Percentiles rank a stretch among this genome's conserved stretches.
Evolutionary conservation across 2,113 vertebrate genomes (phyloP).

Genomic region (Leiothrix lutea): DNA sequence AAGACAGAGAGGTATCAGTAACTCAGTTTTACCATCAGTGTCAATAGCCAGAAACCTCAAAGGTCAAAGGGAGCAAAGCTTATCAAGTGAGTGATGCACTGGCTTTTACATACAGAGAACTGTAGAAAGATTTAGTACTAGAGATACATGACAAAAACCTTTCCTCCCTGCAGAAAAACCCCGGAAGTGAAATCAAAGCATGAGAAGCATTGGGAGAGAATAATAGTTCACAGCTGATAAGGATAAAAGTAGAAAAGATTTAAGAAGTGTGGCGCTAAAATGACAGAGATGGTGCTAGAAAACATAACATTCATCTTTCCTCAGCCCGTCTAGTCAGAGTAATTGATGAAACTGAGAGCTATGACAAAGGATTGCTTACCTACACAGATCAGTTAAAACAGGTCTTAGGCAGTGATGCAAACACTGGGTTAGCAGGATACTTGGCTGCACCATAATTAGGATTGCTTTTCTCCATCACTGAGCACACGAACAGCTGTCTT

Average conservation of each 20-base stretch:
- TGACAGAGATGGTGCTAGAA: neutral
- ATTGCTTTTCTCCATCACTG: neutral
- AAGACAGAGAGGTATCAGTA: neutral
- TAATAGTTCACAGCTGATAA: neutral
- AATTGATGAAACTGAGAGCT: neutral
- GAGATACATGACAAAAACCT: neutral
- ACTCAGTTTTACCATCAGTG: neutral
- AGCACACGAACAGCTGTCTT: neutral
- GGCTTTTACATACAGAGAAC: neutral
- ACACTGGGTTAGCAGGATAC: neutral
- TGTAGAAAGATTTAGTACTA: neutral
- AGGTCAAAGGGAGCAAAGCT: neutral
- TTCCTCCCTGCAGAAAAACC: rapidly evolving
- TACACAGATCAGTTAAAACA: neutral
- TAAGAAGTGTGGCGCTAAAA: neutral
- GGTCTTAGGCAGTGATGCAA: neutral
- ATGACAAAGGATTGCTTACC: neutral
- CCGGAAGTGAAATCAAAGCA: neutral
- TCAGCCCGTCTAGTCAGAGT: neutral
- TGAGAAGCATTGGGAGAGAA: neutral
- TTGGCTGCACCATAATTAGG: neutral
- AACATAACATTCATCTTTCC: neutral
- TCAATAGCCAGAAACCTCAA: neutral
- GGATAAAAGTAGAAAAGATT: constrained; percentile 19
- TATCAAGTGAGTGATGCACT: neutral